Evolutionary conservation across 2,797 vertebrate species (phyloP), one percentile per base, ranked within the genome.

Genomic region (Gymnodraco acuticeps): DNA sequence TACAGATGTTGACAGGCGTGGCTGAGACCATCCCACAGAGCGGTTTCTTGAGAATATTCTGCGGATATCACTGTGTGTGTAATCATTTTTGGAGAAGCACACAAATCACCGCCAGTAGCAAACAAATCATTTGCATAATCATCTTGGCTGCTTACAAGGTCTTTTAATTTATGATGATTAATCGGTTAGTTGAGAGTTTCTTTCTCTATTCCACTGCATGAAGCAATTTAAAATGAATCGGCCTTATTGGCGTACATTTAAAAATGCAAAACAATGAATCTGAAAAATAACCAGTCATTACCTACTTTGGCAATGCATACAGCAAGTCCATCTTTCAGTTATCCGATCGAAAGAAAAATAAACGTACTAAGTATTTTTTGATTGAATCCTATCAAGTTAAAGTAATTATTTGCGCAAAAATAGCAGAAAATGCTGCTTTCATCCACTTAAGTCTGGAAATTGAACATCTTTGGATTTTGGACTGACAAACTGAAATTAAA

Each of bases 1-100:
- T 63, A 71, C 14, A 0, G 48, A 75, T 16, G 65, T 48, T 69
- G 77, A 80, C 66, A 67, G 13, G 54, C 13, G 31, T 42, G 61
- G 75, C 51, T 63, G 64, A 64, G 46, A 73, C n/a, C 52, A 66
- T 10, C 61, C 59, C 68, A 76, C 56, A 10, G 20, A 11, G 63
- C 1, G 50, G 64, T 73, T 82, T 76, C 56, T 62, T 64, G 23
- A 54, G 16, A 48, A 17, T 11, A 16, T 73, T 64, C 56, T 53
- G 69, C 70, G 78, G 54, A 68, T 69, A 33, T 60, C 73, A 3
- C 33, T n/a, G 48, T 31, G 55, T 48, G 27, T 48, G 27, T 27
- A 1, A 51, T 27, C 20, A 70, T 46, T 60, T 78, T 41, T 42
- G 33, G 33, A 59, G 10, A 51, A 65, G 53, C 47, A 4, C 63